phyloP scores from a whole-genome alignment of 2,113 vertebrate species.

The Garra rufa region DNA sequence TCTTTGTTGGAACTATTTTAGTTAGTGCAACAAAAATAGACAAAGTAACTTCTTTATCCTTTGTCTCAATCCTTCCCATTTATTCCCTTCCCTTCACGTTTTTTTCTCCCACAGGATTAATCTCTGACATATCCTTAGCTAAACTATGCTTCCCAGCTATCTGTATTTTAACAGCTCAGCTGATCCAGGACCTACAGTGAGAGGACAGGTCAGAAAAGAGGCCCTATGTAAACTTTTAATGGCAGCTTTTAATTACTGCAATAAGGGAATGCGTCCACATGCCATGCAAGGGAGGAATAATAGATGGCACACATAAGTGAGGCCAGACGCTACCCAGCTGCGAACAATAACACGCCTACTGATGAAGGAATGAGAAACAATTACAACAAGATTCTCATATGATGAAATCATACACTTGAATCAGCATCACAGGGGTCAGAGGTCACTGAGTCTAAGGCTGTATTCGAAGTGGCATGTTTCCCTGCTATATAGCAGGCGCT shows the following conservation, averaged over 20 bases:
- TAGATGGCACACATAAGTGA: not conserved
- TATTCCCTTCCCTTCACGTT: not conserved
- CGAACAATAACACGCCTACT: slow-evolving; percentile 44
- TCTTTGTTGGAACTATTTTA: not conserved
- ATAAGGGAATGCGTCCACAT: not conserved
- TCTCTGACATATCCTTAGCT: not conserved
- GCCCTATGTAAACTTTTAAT: not conserved
- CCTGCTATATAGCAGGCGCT: not conserved
- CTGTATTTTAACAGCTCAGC: not conserved
- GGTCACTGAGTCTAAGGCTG: not conserved
- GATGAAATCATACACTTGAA: slow-evolving; percentile 22
- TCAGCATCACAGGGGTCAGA: not conserved
- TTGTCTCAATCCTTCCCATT: not conserved
- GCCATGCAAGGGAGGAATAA: not conserved
- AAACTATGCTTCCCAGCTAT: not conserved
- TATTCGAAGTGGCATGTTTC: not conserved
- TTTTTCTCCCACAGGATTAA: not conserved
- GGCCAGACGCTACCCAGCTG: not conserved
- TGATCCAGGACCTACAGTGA: not conserved
- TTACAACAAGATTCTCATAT: slow-evolving; percentile 38
- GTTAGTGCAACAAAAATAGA: not conserved
- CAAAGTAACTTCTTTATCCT: no score
- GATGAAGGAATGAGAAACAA: slow-evolving; percentile 53
- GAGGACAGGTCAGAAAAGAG: not conserved
- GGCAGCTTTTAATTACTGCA: slow-evolving; percentile 8